A percentile compares a stretch with the other conserved stretches of the same genome.
Conservation (phyloP, 1,140 invertebrate species). For the Neodiprion lecontei region DNA sequence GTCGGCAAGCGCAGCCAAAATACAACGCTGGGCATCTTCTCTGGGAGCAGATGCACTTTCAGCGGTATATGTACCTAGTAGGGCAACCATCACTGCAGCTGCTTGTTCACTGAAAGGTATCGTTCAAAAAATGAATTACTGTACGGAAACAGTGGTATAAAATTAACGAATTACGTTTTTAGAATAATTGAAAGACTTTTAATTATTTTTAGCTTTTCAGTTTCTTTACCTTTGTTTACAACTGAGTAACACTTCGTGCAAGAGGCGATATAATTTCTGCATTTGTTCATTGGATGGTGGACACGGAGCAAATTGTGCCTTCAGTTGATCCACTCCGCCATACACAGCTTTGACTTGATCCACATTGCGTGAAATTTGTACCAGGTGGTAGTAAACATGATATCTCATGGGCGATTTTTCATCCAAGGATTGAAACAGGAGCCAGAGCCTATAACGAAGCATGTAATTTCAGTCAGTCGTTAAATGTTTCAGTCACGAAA, state of each 20-base stretch:
- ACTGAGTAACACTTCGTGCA: constrained; percentile 86
- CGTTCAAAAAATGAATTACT: constrained; percentile 29
- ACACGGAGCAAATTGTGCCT: constrained; percentile 82
- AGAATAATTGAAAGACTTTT: not conserved
- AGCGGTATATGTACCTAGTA: constrained; percentile 93
- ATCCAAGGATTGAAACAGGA: constrained; percentile 90
- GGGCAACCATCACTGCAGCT: constrained; percentile 95
- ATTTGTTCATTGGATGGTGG: constrained; percentile 90
- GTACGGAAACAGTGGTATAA: not conserved
- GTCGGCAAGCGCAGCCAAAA: constrained; percentile 92
- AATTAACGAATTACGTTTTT: not conserved
- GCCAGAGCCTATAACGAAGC: constrained; percentile 71
- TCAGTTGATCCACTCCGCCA: constrained; percentile 80
- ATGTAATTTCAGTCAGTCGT: constrained; percentile 1
- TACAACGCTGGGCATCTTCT: constrained; percentile 96
- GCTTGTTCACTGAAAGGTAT: constrained; percentile 79
- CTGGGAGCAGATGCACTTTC: constrained; percentile 96
- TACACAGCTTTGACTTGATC: constrained; percentile 86
- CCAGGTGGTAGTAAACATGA: constrained; percentile 90
- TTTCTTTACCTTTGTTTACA: constrained; percentile 70
- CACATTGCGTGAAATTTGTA: constrained; percentile 86
- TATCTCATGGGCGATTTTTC: constrained; percentile 85
- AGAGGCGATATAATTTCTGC: constrained; percentile 87
- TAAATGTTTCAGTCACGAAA: no score
- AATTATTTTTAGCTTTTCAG: constrained; percentile 17